These are phyloP conservation scores for Dione vanillae DNA, from an alignment of 2,888 invertebrate genomes.

Conservation along the genomic window DNA sequence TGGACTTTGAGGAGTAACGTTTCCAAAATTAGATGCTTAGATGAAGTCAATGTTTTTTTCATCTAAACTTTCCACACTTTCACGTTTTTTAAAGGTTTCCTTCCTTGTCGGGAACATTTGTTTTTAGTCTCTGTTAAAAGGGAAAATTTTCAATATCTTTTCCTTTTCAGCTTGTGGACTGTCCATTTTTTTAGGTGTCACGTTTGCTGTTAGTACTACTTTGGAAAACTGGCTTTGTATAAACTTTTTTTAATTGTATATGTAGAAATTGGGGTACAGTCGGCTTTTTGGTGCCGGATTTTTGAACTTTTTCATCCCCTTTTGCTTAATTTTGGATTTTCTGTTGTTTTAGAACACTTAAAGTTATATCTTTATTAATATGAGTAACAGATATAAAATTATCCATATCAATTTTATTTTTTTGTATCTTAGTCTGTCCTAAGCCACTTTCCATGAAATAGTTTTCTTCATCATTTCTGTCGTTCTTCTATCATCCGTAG, in stretches of 20 bases:
- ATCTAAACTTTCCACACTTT: no score
- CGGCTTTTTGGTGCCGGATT: conserved; percentile 57
- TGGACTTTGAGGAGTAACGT: conserved; percentile 65
- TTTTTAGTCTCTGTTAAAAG: no score
- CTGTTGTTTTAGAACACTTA: conserved; percentile 55
- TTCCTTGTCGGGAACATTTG: no score
- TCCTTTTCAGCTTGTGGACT: no score
- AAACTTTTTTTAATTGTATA: no score
- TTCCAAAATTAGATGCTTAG: no score
- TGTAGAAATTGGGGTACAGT: conserved; percentile 87
- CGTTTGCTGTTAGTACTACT: no score
- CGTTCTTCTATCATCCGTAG: conserved; percentile 71
- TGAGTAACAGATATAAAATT: conserved; percentile 84
- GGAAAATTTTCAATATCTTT: no score
- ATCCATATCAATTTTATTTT: conserved; percentile 69
- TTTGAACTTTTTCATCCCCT: conserved; percentile 71
- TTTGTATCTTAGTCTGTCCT: conserved; percentile 56
- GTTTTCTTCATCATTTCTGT: conserved; percentile 62
- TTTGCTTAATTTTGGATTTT: conserved; percentile 64
- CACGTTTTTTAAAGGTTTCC: no score
- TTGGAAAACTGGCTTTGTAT: no score
- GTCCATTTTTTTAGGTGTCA: no score
- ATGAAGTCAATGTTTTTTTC: no score
- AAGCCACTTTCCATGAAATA: conserved; percentile 78
- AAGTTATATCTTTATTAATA: conserved; percentile 79